These are phyloP conservation scores for Capra hircus DNA, from an alignment of 2,113 vertebrate genomes.

Conservation along the genomic window DNA sequence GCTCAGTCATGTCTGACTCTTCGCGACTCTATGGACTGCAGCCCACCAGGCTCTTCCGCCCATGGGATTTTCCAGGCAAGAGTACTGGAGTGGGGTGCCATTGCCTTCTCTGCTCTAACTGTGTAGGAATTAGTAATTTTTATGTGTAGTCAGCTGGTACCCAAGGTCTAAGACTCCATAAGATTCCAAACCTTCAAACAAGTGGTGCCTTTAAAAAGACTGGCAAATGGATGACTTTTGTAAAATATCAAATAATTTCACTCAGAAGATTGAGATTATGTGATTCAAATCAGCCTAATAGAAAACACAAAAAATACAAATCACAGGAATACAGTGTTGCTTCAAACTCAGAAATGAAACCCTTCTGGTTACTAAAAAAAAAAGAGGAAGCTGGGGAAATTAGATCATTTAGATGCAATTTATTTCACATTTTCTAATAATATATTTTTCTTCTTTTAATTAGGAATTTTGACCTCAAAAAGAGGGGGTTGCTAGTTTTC, in stretches of 20 bases:
- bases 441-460: not conserved
- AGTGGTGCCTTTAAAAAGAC: not conserved
- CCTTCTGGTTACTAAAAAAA: not conserved
- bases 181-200: not conserved
- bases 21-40: no score
- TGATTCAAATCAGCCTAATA: not conserved
- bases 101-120: not conserved
- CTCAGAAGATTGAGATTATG: not conserved
- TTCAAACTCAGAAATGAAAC: conserved; percentile 3
- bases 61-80: no score
- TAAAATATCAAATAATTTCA: not conserved
- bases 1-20: no score
- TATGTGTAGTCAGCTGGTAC: not conserved
- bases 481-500: not conserved
- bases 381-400: not conserved
- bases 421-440: not conserved
- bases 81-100: no score
- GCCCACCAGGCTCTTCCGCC: no score
- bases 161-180: not conserved
- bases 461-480: not conserved
- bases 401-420: not conserved
- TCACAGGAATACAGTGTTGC: not conserved
- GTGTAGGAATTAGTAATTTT: not conserved
- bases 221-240: not conserved
- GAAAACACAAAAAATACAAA: not conserved